These are phyloP conservation scores for Drosophila birchii DNA, from an alignment of 2,888 invertebrate genomes.

Conservation along the genomic window DNA sequence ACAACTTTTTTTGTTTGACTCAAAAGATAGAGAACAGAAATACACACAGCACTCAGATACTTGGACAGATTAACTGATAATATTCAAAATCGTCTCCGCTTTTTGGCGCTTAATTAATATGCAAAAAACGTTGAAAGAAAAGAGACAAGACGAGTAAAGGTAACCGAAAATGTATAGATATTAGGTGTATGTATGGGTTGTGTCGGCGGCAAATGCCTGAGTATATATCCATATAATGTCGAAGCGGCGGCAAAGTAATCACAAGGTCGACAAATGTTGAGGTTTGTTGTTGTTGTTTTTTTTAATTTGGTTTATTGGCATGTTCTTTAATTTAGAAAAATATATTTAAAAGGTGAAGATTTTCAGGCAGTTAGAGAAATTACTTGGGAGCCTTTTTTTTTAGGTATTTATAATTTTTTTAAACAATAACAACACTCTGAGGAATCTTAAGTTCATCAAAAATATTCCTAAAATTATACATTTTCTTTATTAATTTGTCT, in stretches of 20 bases:
- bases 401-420: neutral
- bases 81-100: conserved; percentile 72
- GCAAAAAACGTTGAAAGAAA: conserved; percentile 81
- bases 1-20: conserved; percentile 35
- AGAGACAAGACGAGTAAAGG: conserved; percentile 41
- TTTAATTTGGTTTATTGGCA: conserved; percentile 22
- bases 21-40: conserved; percentile 36
- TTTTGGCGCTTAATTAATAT: conserved; percentile 82
- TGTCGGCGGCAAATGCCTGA: neutral
- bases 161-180: conserved; percentile 29
- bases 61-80: conserved; percentile 73
- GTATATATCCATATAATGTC: conserved; percentile 58
- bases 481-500: neutral
- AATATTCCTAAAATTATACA: neutral
- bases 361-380: conserved; percentile 11
- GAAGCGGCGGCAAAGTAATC: conserved; percentile 71
- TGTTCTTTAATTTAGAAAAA: conserved; percentile 51
- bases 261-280: conserved; percentile 70
- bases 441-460: neutral
- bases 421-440: conserved; percentile 21
- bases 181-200: conserved; percentile 23
- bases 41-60: conserved; percentile 29
- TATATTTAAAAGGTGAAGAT: conserved; percentile 22
- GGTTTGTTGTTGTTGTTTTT: conserved; percentile 26
- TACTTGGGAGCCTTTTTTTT: too few relatives aligned